Evolutionary conservation across 2,888 invertebrate species (phyloP), one percentile per base, ranked within the genome.

Genomic region (Drosophila prostipennis): DNA sequence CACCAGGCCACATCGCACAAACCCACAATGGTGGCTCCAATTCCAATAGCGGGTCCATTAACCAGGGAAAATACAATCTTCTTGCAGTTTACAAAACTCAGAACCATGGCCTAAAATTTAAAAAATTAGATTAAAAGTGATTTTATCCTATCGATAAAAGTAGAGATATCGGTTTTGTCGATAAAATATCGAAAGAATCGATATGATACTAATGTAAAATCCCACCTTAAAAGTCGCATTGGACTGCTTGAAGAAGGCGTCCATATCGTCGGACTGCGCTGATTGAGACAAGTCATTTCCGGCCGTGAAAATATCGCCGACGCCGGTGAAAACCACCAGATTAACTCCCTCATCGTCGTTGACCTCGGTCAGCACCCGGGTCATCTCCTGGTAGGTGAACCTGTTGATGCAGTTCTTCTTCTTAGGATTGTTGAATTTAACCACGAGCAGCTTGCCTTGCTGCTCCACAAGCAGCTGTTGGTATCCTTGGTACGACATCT

Each of bases 31-130:
- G 99, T 99, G 10, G 85, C 72, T 7, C 91, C 91, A 78, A 99
- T 95, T 29, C 99, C 99, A 78, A 99, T 95, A 13, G 98, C 97
- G 43, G 98, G 98, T 2, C 99, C 99, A 93, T 99, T 98, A 0
- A 99, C 95, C 64, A 98, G 92, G 13, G 96, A 96, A 73, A 99
- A 93, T 45, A 99, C 90, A 37, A 98, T 92, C 92, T 99, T 99
- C 0, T 97, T 96, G 91, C 97, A 98, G 77, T 95, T 94, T 74
- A 98, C 96, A 78, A 85, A 72, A 14, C 79, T 69, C n/a, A 94
- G 93, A 2, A 98, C 93, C 92, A 96, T 96, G 6, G 94, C 92
- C 80, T 42, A 6, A 1, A 26, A 26, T 26, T 13, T 1, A 19
- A n/a, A n/a, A n/a, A n/a, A n/a, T n/a, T n/a, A n/a, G n/a, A n/a